Evolutionary conservation across 2,113 vertebrate genomes (phyloP).

Genomic region (Telmatochromis brichardi): DNA sequence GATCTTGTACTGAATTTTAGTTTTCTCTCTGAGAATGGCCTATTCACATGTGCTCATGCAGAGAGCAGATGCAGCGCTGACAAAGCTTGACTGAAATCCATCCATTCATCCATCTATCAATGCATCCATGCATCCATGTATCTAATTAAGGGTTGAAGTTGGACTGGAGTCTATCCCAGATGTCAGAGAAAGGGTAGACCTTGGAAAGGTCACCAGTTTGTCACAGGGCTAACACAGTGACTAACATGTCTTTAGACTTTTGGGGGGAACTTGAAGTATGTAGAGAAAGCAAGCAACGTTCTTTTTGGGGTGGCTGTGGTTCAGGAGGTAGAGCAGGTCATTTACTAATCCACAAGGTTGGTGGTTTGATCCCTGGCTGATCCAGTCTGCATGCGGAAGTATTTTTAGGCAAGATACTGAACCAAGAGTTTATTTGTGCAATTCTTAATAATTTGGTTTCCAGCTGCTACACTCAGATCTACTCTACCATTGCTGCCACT

Average conservation of each 20-base stretch:
- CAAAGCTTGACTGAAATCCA: not conserved
- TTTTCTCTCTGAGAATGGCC: not conserved
- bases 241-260: not conserved
- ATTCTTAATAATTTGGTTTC: not conserved
- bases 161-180: not conserved
- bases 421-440: not conserved
- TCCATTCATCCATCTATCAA: not conserved
- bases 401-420: not conserved
- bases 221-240: not conserved
- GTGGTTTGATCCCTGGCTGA: not conserved
- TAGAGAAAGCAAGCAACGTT: not conserved
- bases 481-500: not conserved
- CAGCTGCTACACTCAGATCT: not conserved
- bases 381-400: not conserved
- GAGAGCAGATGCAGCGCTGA: not conserved
- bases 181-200: not conserved
- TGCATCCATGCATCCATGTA: not conserved
- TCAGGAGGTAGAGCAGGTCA: not conserved
- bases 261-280: not conserved
- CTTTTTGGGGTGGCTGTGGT: not conserved
- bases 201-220: not conserved
- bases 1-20: not conserved
- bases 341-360: not conserved
- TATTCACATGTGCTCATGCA: not conserved
- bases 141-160: not conserved